Percentiles rank a stretch among this genome's conserved stretches.
These are phyloP conservation scores for Chymomyza caudatula DNA, from an alignment of 2,888 invertebrate genomes.

Conservation along the genomic window DNA sequence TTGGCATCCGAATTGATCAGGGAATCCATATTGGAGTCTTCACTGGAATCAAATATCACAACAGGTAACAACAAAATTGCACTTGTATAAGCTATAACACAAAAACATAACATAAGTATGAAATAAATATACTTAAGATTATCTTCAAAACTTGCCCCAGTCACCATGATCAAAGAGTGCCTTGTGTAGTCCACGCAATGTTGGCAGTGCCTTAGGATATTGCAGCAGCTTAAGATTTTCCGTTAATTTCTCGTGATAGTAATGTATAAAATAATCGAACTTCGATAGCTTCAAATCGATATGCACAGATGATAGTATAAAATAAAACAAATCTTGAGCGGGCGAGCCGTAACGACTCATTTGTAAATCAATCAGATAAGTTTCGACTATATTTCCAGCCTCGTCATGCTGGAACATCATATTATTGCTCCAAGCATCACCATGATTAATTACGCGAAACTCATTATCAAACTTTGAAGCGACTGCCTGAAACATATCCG, in stretches of 20 bases:
- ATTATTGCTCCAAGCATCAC: conserved; percentile 75
- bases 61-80: conserved; percentile 34
- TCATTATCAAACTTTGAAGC: conserved; percentile 43
- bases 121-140: neutral
- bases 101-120: neutral
- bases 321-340: conserved; percentile 72
- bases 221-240: conserved; percentile 57
- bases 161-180: conserved; percentile 55
- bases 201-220: conserved; percentile 59
- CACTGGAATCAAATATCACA: conserved; percentile 60
- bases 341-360: conserved; percentile 73
- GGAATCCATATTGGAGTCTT: conserved; percentile 59
- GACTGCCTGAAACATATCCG: conserved; percentile 52
- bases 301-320: conserved; percentile 66
- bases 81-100: conserved; percentile 13
- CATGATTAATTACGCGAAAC: conserved; percentile 69
- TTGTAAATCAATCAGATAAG: conserved; percentile 72
- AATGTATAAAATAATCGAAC: conserved; percentile 71
- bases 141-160: conserved; percentile 54
- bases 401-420: conserved; percentile 72
- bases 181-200: conserved; percentile 59
- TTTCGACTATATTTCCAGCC: conserved; percentile 48
- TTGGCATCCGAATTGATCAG: conserved; percentile 44
- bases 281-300: conserved; percentile 59
- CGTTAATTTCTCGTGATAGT: conserved; percentile 63